These are phyloP conservation scores for Styela plicata DNA, from an alignment of 23 tunicate species.

Conservation along the genomic window DNA sequence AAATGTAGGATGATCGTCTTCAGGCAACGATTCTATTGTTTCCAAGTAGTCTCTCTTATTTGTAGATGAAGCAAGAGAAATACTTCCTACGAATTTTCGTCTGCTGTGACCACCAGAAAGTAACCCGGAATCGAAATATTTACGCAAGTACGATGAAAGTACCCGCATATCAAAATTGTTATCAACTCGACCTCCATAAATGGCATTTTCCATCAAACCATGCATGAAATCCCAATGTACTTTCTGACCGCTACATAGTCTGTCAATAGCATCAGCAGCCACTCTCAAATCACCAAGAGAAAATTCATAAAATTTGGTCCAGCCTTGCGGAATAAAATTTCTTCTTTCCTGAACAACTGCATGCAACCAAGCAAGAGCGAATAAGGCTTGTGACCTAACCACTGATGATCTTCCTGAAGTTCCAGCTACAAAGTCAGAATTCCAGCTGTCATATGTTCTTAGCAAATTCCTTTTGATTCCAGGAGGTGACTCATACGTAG, in stretches of 20 bases:
- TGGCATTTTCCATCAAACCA: slow-evolving; percentile 89
- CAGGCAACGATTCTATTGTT: slow-evolving; percentile 56
- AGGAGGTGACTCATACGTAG: slow-evolving; percentile 91
- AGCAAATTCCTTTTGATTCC: slow-evolving; percentile 84
- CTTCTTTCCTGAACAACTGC: slow-evolving; percentile 82
- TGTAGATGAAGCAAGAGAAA: slow-evolving; percentile 55
- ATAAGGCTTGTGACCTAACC: slow-evolving; percentile 64
- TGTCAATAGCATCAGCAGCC: slow-evolving; percentile 67
- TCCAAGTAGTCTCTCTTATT: slow-evolving; percentile 69
- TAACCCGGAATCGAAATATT: slow-evolving; percentile 55
- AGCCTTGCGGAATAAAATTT: slow-evolving; percentile 84
- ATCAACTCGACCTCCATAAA: slow-evolving; percentile 94
- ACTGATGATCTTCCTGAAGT: slow-evolving; percentile 51
- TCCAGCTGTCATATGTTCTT: slow-evolving; percentile 91
- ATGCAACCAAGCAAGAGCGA: slow-evolving; percentile 85
- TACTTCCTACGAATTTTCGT: slow-evolving; percentile 35
- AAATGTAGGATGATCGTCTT: slow-evolving; percentile 69
- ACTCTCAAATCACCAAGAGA: slow-evolving; percentile 85
- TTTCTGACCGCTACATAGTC: slow-evolving; percentile 43
- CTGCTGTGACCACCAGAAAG: slow-evolving; percentile 40
- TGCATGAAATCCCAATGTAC: slow-evolving; percentile 82
- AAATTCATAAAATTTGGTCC: slow-evolving; percentile 94
- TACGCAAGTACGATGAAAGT: slow-evolving; percentile 47
- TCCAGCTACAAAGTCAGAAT: slow-evolving; percentile 53
- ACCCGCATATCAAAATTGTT: slow-evolving; percentile 88